A percentile compares a stretch with the other conserved stretches of the same genome.
Evolutionary conservation across 1,140 invertebrate species (phyloP).

Genomic region (Asbolus verrucosus): DNA sequence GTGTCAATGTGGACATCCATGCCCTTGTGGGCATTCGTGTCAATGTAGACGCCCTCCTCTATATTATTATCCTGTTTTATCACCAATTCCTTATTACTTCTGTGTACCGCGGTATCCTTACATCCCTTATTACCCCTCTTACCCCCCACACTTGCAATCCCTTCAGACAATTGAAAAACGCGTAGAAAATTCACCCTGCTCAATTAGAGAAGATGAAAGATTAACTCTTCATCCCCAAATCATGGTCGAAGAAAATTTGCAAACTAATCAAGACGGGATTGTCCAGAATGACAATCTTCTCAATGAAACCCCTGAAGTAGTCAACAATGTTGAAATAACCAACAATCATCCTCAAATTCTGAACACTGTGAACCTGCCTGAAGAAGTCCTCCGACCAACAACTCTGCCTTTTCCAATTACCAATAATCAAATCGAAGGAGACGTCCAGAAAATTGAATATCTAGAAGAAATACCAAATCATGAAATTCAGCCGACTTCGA

Average conservation of each 20-base stretch:
- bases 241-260: no score
- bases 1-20: no score
- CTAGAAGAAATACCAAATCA: background rate
- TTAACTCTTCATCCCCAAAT: no score
- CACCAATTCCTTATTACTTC: background rate
- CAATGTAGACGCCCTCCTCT: background rate
- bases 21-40: constrained; percentile 1
- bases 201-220: no score
- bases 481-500: background rate
- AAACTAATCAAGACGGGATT: background rate
- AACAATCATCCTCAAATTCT: constrained; percentile 7
- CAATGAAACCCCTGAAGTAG: background rate
- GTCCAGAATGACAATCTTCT: constrained; percentile 1
- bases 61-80: background rate
- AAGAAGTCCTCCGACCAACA: background rate
- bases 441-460: background rate
- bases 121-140: background rate
- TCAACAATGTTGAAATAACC: background rate
- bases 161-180: background rate
- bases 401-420: no score
- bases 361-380: background rate
- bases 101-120: background rate
- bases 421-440: no score
- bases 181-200: no score
- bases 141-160: background rate